Conservation (phyloP, 2,888 invertebrate genomes). For the Tipula confusa region DNA sequence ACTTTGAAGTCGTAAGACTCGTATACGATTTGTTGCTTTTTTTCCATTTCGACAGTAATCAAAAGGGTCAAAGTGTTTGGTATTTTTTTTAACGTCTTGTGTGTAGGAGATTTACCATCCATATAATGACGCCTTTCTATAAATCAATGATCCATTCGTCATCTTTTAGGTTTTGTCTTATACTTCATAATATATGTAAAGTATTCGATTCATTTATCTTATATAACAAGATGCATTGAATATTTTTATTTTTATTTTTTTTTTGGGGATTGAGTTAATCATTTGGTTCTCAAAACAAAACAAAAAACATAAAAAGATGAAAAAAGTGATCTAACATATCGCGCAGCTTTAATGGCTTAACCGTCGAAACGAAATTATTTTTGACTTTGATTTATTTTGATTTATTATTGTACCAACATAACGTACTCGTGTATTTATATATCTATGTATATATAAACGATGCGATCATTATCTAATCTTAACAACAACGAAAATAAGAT, state of each 20-base stretch:
- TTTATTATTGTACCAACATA: background rate
- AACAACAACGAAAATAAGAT: background rate
- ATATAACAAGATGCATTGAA: background rate
- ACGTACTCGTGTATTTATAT: background rate
- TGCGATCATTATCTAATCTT: constrained; percentile 8
- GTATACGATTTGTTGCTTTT: background rate
- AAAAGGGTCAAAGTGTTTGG: background rate
- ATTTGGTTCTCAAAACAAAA: background rate
- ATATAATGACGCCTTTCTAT: background rate
- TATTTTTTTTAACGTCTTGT: background rate
- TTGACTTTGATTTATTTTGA: constrained; percentile 25
- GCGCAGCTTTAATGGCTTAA: constrained; percentile 12
- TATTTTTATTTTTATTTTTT: background rate
- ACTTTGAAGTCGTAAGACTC: background rate
- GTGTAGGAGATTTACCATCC: background rate
- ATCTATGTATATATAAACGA: background rate
- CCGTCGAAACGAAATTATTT: background rate
- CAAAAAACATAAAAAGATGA: no score
- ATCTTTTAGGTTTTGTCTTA: background rate
- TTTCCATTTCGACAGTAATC: background rate
- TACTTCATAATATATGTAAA: no score
- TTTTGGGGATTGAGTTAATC: background rate
- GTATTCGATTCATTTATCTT: background rate
- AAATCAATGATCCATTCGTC: constrained; percentile 20
- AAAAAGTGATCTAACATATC: constrained; percentile 12